These are phyloP conservation scores for Resseliella maxima DNA, from an alignment of 2,888 invertebrate species.

Conservation along the genomic window DNA sequence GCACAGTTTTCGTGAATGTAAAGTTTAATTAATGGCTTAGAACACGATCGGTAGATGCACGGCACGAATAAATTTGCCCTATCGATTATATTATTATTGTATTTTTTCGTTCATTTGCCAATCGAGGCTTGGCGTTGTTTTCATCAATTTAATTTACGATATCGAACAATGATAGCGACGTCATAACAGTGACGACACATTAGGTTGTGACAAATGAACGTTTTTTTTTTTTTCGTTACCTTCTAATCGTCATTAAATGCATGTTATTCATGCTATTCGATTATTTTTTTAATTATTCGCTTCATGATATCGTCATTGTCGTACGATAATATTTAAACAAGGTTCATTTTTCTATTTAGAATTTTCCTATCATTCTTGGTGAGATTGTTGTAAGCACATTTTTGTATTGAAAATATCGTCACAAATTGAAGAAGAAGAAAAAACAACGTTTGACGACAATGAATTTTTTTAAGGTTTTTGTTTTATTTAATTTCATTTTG, in stretches of 20 bases:
- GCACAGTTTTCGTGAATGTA: neutral
- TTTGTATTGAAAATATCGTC: neutral
- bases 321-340: neutral
- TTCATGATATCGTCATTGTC: neutral
- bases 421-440: neutral
- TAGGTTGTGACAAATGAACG: neutral
- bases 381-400: neutral
- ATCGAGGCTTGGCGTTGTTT: neutral
- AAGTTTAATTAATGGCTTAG: neutral
- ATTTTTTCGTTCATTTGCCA: neutral
- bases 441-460: neutral
- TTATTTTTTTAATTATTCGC: conserved; percentile 40
- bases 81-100: neutral
- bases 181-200: conserved; percentile 6
- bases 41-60: neutral
- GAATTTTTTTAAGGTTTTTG: neutral
- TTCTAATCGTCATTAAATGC: neutral
- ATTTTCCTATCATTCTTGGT: neutral
- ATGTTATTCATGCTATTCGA: neutral
- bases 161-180: neutral
- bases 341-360: neutral
- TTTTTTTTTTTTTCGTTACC: neutral
- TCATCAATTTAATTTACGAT: neutral
- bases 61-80: conserved; percentile 28
- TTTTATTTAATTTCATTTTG: neutral